phyloP scores from a whole-genome alignment of 2,113 vertebrate species.

The Sclerurus mexicanus region DNA sequence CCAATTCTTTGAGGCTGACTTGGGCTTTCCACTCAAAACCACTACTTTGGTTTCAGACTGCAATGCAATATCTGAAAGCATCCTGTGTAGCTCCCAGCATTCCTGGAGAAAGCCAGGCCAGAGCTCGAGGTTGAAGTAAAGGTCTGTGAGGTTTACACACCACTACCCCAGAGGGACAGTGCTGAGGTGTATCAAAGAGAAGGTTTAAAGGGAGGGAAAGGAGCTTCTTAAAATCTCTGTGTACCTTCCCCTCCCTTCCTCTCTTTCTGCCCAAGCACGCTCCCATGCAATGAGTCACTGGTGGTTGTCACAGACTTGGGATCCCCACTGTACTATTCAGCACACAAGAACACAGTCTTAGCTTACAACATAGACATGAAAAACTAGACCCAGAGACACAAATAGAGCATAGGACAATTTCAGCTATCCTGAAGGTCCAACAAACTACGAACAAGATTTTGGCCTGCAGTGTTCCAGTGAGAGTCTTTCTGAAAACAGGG shows the following conservation, averaged over 20 bases:
- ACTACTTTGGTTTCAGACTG: neutral
- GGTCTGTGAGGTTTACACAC: neutral
- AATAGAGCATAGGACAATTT: neutral
- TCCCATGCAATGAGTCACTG: neutral
- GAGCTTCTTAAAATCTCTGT: slow-evolving; percentile 3
- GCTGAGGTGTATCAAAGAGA: slow-evolving; percentile 34
- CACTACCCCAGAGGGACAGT: neutral
- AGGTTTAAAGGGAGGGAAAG: neutral
- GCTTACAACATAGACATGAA: neutral
- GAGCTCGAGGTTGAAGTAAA: neutral
- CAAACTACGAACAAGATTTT: neutral
- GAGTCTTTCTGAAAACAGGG: neutral
- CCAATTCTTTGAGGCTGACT: slow-evolving; percentile 47
- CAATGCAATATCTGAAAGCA: slow-evolving; percentile 41
- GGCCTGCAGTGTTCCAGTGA: neutral
- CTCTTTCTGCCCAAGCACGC: neutral
- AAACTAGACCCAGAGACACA: neutral
- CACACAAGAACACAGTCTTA: neutral
- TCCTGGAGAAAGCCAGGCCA: slow-evolving; percentile 1
- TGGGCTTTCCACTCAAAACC: slow-evolving; percentile 46
- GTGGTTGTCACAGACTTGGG: neutral
- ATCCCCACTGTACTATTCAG: neutral
- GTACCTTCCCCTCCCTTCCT: slow-evolving; percentile 40
- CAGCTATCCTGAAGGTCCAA: neutral
- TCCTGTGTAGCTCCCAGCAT: neutral